Conservation (phyloP, 2,113 vertebrate genomes). For the Lipophrys pholis region DNA sequence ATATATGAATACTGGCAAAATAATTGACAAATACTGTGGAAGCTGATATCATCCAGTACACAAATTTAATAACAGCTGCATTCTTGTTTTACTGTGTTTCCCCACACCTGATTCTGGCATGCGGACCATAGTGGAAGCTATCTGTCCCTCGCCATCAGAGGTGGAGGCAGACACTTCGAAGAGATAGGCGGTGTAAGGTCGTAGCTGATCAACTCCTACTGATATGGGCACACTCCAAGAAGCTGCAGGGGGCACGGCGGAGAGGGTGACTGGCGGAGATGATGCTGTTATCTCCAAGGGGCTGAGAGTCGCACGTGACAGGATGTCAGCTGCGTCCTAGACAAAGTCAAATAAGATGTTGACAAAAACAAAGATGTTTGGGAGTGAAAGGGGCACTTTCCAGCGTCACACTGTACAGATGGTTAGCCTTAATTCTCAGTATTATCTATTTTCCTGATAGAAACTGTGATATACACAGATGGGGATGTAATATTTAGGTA, state of each 20-base stretch:
- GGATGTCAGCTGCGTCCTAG: constrained; percentile 93
- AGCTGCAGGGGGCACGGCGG: constrained; percentile 82
- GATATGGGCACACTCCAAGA: constrained; percentile 93
- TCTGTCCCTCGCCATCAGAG: constrained; percentile 92
- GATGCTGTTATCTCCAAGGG: constrained; percentile 85
- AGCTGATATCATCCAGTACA: not conserved
- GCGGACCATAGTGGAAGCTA: constrained; percentile 93
- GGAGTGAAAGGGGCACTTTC: not conserved
- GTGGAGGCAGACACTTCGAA: constrained; percentile 98
- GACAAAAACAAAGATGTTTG: not conserved
- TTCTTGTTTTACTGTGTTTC: not conserved
- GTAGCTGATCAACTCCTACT: constrained; percentile 89
- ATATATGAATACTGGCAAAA: not conserved
- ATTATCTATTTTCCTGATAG: not conserved
- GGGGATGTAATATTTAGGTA: constrained; percentile 63
- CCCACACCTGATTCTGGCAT: constrained; percentile 93
- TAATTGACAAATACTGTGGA: not conserved
- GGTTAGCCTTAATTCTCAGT: not conserved
- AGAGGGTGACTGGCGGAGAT: constrained; percentile 71
- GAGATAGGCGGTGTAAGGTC: constrained; percentile 93
- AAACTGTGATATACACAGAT: not conserved
- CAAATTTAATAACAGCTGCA: not conserved
- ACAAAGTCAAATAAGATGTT: constrained; percentile 15
- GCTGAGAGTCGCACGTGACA: constrained; percentile 91
- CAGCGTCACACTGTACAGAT: not conserved